Base-by-base conservation (phyloP, 2,113 vertebrate species). In the Cavia porcellus region DNA sequence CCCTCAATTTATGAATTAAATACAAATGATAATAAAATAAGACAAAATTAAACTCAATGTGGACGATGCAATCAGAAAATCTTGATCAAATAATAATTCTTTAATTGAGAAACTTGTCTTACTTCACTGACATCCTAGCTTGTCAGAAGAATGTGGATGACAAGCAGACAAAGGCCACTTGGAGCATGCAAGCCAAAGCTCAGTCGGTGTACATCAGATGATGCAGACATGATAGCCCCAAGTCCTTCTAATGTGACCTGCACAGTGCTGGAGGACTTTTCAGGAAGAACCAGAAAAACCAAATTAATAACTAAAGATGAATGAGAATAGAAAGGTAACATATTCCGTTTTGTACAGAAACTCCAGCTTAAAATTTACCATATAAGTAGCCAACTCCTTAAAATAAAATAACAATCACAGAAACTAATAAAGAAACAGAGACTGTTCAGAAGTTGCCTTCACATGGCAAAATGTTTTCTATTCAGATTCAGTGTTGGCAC, bases 371-470 rank as follows among this genome's bases (percentile, higher is more conserved):
- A 93, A 85, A 57, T n/a, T 50, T 50, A n/a, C 19, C 32, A 79
- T 24, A 20, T 64, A 59, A 19, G 25, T 47, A 72, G 85, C 32
- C 50, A 95, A 79, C 25, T 45, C 7, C 11, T 55, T 66, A 61
- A 59, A 88, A 70, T 57, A 86, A 52, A 20, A 52, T 1, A 52
- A 52, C 1, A 55, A 42, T 61, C 28, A 55, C 7, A 64, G 50
- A 52, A 93, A 88, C 17, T 55, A 50, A 32, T 55, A 70, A 75
- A 91, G 61, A 30, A 96, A 32, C 86, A 90, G 45, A 96, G 85
- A 96, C 95, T 98, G 62, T 90, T 94, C 87, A 96, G 96, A 97
- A 98, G 86, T 97, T 88, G 94, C 95, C 17, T 89, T 98, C 95
- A 96, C 86, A 92, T n/a, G 93, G 79, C 1, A 2, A 28, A 92